A percentile compares a stretch with the other conserved stretches of the same genome.
Evolutionary conservation across 1,140 invertebrate species (phyloP).

Genomic region (Leptopilina clavipes): DNA sequence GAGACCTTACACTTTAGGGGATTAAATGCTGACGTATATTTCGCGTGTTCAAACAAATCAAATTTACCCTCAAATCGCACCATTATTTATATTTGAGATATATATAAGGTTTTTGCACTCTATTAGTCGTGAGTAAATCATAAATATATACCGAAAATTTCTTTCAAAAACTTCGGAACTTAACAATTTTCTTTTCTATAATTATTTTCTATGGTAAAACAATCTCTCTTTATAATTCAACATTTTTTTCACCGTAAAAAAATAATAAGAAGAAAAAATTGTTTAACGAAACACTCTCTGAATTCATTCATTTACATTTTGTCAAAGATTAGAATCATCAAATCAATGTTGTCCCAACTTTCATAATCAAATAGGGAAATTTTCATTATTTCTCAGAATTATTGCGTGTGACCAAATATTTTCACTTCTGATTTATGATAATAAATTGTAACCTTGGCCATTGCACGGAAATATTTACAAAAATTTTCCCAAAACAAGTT

Average conservation of each 20-base stretch:
- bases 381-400: slow-evolving; percentile 12
- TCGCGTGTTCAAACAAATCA: slow-evolving; percentile 18
- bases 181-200: too few species aligned
- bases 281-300: too few species aligned
- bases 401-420: not conserved
- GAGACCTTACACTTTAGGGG: slow-evolving; percentile 26
- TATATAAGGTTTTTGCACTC: not conserved
- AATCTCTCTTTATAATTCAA: too few species aligned
- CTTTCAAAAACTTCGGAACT: too few species aligned
- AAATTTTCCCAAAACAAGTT: not conserved
- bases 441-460: slow-evolving; percentile 16
- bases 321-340: slow-evolving; percentile 32
- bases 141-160: too few species aligned
- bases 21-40: slow-evolving; percentile 3
- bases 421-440: not conserved
- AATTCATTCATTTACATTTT: not conserved
- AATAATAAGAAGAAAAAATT: too few species aligned
- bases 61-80: slow-evolving; percentile 22
- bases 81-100: not conserved
- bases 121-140: not conserved
- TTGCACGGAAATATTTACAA: not conserved
- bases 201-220: too few species aligned
- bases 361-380: slow-evolving; percentile 8
- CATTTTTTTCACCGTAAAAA: too few species aligned
- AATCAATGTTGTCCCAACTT: slow-evolving; percentile 28